Percentiles rank a stretch among this genome's conserved stretches.
phyloP scores from a whole-genome alignment of 1,140 invertebrate genomes.

The Drosophila obscura region DNA sequence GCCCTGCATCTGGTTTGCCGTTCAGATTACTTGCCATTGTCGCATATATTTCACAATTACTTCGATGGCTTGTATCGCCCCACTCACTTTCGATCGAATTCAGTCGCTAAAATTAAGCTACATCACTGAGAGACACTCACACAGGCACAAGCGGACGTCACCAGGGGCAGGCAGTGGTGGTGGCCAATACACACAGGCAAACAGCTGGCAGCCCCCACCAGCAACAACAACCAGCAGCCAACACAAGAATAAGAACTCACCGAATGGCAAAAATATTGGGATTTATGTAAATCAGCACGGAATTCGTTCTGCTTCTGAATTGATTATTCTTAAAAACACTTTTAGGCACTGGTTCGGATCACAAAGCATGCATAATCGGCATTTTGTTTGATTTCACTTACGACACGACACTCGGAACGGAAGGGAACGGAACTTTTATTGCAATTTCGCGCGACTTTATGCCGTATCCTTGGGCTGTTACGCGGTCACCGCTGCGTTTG shows the following conservation, averaged over 20 bases:
- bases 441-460: conserved; percentile 26
- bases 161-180: conserved; percentile 14
- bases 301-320: conserved; percentile 12
- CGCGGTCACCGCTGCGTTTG: not conserved
- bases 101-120: conserved; percentile 69
- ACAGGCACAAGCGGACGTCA: conserved; percentile 37
- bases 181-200: conserved; percentile 54
- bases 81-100: conserved; percentile 68
- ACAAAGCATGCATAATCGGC: not conserved
- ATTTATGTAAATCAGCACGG: conserved; percentile 40
- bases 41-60: conserved; percentile 30
- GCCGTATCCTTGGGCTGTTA: conserved; percentile 25
- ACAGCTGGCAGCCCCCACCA: conserved; percentile 59
- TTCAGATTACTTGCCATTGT: not conserved
- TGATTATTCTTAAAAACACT: conserved; percentile 2
- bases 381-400: not conserved
- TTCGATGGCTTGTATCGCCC: conserved; percentile 9
- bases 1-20: conserved; percentile 4
- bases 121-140: conserved; percentile 24
- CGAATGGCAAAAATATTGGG: conserved; percentile 64
- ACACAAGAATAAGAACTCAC: conserved; percentile 42
- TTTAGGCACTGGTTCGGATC: not conserved
- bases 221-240: conserved; percentile 40
- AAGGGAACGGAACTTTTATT: conserved; percentile 14
- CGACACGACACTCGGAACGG: too few relatives aligned